Base-by-base conservation (phyloP, 2,888 invertebrate genomes). In the Cheilosia vernalis region DNA sequence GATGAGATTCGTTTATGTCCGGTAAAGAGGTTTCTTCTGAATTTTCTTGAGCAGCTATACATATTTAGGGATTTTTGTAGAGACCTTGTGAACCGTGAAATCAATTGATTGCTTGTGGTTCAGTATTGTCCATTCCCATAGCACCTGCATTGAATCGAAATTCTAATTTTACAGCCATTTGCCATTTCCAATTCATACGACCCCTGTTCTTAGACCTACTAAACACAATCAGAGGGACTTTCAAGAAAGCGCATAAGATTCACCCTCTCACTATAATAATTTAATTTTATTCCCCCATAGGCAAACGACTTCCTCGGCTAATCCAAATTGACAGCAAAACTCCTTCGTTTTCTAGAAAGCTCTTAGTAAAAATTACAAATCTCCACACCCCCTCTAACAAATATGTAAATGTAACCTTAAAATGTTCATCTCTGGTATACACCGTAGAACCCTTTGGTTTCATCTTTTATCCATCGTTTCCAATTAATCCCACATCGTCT, bases 391-490 rank as follows among this genome's bases (percentile, higher is more conserved):
- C 40, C 49, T 24, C 24, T 13, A 27, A 33, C 21, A 64, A 40
- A 51, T 47, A 78, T 73, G 73, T 61, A 53, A 80, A 73, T 66
- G 51, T 58, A 17, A 51, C 47, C 56, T 37, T 27, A 63, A 70
- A 78, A 30, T 15, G 44, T 47, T 70, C 40, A 56, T 30, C 53
- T 40, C 21, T 7, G 27, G 27, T 19, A 21, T 21, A 27, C 4
- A 6, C 27, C 64, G 42, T 66, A 37, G 79, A 58, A 80, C 53
- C 80, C 73, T 73, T 80, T 66, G n/a, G 58, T 72, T 79, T 79
- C 58, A 79, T 72, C 70, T 58, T 72, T 60, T 37, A 63, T 51
- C 56, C 78, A 72, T 79, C 78, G 33, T 24, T 58, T 79, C 42
- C 72, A 79, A 72, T 79, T 72, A 79, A 70, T 70, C 72, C 55